phyloP scores from a whole-genome alignment of 2,888 invertebrate species.

The Drosophila formosana region DNA sequence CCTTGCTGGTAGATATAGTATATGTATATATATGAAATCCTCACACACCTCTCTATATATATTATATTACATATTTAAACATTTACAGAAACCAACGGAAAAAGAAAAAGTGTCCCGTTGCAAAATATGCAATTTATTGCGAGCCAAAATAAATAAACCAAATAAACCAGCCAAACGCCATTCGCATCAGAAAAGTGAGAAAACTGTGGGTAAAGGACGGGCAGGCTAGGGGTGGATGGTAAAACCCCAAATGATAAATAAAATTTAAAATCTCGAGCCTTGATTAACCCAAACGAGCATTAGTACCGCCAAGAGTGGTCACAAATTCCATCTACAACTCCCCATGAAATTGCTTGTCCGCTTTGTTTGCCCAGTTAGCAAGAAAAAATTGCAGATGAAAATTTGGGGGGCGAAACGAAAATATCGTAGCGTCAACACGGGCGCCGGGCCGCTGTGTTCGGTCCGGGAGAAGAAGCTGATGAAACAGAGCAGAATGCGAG shows the following conservation, averaged over 20 bases:
- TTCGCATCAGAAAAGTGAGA: constrained; percentile 29
- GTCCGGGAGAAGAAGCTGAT: constrained; percentile 3
- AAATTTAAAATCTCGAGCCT: constrained; percentile 75
- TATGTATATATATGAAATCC: constrained; percentile 21
- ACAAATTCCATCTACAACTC: constrained; percentile 24
- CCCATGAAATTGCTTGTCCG: neutral
- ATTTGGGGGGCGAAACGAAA: constrained; percentile 7
- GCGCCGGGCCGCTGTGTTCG: neutral
- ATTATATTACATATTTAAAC: constrained; percentile 72
- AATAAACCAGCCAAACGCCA: constrained; percentile 60
- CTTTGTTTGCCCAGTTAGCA: constrained; percentile 36
- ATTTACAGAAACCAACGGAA: constrained; percentile 46
- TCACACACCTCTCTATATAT: constrained; percentile 48
- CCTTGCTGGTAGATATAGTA: constrained; percentile 52
- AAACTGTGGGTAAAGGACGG: neutral
- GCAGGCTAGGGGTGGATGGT: neutral
- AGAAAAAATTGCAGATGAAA: constrained; percentile 11
- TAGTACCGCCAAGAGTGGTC: constrained; percentile 47
- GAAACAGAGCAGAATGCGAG: constrained; percentile 28
- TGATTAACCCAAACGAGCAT: constrained; percentile 76
- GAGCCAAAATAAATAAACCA: constrained; percentile 60
- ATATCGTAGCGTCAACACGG: constrained; percentile 27
- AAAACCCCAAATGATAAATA: constrained; percentile 71
- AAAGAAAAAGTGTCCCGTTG: constrained; percentile 70
- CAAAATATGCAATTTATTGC: constrained; percentile 62